A percentile compares a stretch with the other conserved stretches of the same genome.
Conservation (phyloP, 2,797 vertebrate species). For the Silurus lanzhouensis region DNA sequence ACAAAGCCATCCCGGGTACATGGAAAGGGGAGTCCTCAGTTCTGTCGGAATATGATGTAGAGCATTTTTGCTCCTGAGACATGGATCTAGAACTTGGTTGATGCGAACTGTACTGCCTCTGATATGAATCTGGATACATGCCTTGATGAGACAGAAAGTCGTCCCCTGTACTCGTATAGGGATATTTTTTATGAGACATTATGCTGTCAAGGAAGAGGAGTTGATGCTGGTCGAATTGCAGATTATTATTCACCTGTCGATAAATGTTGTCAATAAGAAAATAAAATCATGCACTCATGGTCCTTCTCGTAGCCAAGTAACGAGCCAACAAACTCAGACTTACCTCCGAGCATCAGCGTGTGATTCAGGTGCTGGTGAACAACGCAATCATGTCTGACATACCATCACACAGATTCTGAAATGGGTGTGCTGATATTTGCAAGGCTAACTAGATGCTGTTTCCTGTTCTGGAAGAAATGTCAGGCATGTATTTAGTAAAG, state of each 20-base stretch:
- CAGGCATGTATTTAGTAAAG: not conserved
- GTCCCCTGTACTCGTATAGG: slow-evolving; percentile 28
- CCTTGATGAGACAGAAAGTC: slow-evolving; percentile 38
- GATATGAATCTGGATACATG: slow-evolving; percentile 36
- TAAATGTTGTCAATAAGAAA: slow-evolving; percentile 35
- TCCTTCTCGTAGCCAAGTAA: slow-evolving; percentile 17
- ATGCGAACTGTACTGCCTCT: not conserved
- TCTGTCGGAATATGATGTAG: slow-evolving; percentile 16
- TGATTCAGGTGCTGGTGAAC: too few species aligned
- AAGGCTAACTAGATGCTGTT: not conserved
- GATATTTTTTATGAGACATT: slow-evolving; percentile 51
- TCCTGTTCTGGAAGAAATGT: not conserved
- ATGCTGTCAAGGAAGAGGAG: not conserved
- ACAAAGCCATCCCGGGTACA: slow-evolving; percentile 58
- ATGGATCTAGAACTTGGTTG: not conserved
- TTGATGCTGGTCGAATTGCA: not conserved
- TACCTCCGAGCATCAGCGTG: slow-evolving; percentile 25
- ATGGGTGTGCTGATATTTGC: not conserved
- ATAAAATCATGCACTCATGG: slow-evolving; percentile 25
- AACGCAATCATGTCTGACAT: not conserved
- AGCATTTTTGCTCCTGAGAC: slow-evolving; percentile 13
- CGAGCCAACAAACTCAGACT: slow-evolving; percentile 2
- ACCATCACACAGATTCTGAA: not conserved
- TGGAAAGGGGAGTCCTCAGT: not conserved
- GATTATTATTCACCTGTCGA: slow-evolving; percentile 41